Base-by-base conservation (phyloP, 2,888 invertebrate genomes). In the Eristalis pertinax region DNA sequence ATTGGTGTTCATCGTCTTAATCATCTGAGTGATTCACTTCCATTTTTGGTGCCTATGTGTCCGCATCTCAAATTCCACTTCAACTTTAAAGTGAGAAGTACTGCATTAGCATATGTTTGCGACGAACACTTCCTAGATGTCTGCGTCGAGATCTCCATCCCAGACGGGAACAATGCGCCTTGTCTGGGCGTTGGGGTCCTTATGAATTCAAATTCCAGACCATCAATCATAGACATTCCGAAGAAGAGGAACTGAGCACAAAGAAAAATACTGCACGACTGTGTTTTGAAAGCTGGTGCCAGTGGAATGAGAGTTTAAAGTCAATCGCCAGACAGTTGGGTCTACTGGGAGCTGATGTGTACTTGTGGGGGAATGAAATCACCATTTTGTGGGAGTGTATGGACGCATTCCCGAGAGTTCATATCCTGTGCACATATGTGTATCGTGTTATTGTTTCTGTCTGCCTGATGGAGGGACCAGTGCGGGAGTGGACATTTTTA, bases 1-100 rank as follows among this genome's bases (percentile, higher is more conserved):
- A 35, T n/a, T 24, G 35, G 22, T 8, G 35, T 64, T n/a, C 11
- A 35, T 64, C 11, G n/a, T 35, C 7, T 11, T 19, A 19, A 41
- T 72, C 41, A 62, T 24, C 58, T 70, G 72, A 72, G 24, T 72
- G 60, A 72, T 72, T 72, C 72, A 62, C 24, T 26, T 29, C 32
- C 62, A 32, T 72, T 41, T 24, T 62, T 41, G 38, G 50, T 38
- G 41, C 7, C 50, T 19, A 19, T 50, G 4, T n/a, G 41, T 1
- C n/a, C 50, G 5, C 19, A 7, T n/a, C n/a, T 50, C 50, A n/a
- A n/a, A 50, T 50, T 50, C 19, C 50, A 4, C 50, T 50, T 50
- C 50, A 5, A 50, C 10, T 50, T 19, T 19, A 19, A n/a, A 50
- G 32, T 32, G 32, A 32, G 50, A 1, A n/a, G 19, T 3, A 19